Percentiles rank a stretch among this genome's conserved stretches.
Evolutionary conservation across 2,113 vertebrate species (phyloP).

Genomic region (Chaetura pelagica): DNA sequence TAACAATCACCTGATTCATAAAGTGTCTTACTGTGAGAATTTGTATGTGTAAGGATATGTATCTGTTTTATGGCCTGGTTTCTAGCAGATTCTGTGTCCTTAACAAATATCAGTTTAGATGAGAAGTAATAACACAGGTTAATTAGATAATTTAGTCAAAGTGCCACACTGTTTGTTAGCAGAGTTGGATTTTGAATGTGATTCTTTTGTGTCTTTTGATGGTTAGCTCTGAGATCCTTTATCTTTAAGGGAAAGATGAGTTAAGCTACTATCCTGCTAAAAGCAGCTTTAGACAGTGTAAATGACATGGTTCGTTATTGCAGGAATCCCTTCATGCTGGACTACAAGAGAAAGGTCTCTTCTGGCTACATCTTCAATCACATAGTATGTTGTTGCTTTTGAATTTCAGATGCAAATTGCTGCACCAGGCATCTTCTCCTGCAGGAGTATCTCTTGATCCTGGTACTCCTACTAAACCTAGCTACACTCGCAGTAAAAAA

Average conservation of each 20-base stretch:
- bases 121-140: background rate
- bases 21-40: background rate
- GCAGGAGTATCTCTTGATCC: slow-evolving; percentile 72
- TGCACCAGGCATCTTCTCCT: slow-evolving; percentile 79
- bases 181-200: background rate
- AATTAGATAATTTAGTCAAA: background rate
- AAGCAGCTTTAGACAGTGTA: background rate
- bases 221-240: background rate
- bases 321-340: background rate
- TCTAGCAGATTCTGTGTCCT: background rate
- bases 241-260: background rate
- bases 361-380: background rate
- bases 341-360: background rate
- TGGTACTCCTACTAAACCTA: slow-evolving; percentile 78
- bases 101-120: background rate
- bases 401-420: slow-evolving; percentile 85
- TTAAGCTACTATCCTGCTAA: background rate
- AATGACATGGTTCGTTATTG: background rate
- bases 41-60: background rate
- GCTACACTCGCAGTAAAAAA: slow-evolving; percentile 73
- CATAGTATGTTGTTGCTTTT: background rate
- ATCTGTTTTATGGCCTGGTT: background rate
- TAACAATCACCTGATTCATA: background rate
- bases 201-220: background rate
- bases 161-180: background rate